Conservation (phyloP, 2,797 vertebrate genomes). For the Tragopan temminckii region DNA sequence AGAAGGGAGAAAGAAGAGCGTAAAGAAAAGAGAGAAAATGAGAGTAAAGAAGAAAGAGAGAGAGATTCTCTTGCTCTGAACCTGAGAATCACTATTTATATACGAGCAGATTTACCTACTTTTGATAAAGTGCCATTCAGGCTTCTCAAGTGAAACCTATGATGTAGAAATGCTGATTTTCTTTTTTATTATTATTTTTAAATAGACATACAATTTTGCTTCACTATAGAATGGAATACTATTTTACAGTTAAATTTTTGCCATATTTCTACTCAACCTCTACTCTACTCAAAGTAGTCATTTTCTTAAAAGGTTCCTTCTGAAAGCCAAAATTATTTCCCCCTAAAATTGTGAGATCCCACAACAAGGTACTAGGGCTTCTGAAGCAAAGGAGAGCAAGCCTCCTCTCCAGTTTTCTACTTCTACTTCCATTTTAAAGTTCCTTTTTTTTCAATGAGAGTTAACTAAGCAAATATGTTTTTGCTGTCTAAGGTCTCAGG, state of each 20-base stretch:
- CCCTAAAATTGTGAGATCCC: not conserved
- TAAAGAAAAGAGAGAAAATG: not conserved
- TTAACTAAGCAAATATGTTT: not conserved
- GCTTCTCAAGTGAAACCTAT: not conserved
- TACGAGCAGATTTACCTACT: not conserved
- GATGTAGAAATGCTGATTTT: not conserved
- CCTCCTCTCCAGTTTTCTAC: not conserved
- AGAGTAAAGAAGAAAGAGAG: not conserved
- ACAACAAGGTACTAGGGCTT: not conserved
- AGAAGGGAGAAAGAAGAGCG: not conserved
- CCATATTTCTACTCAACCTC: not conserved
- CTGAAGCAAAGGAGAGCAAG: not conserved
- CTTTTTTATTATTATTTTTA: not conserved
- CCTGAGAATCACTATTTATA: not conserved
- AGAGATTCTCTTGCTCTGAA: not conserved
- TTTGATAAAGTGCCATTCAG: not conserved
- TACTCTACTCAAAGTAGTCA: not conserved
- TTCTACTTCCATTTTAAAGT: fast-evolving
- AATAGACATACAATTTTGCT: not conserved
- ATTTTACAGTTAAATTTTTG: not conserved
- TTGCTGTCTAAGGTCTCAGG: not conserved
- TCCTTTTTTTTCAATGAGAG: not conserved
- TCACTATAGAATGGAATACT: not conserved
- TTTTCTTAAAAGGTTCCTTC: not conserved
- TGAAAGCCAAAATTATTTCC: not conserved